phyloP scores from a whole-genome alignment of 30 jellyfish, hydroid and myxozoan species.

The Cassiopea xamachana region DNA sequence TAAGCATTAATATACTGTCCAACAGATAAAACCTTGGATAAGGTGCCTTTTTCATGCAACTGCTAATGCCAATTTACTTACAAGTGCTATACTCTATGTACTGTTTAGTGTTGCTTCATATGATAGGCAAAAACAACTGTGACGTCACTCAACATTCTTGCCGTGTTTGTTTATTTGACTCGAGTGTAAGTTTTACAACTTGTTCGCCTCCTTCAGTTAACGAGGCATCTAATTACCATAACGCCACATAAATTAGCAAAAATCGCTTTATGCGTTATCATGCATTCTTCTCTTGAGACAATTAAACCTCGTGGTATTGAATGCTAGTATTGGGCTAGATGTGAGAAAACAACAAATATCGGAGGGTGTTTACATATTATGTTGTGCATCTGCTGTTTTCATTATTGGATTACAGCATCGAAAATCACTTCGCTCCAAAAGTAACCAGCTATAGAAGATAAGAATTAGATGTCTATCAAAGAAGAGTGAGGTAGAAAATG shows the following conservation, averaged over 20 bases:
- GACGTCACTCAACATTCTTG: not conserved
- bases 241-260: slow-evolving; percentile 13
- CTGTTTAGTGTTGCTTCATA: too few species aligned
- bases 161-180: not conserved
- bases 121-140: not conserved
- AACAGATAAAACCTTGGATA: too few species aligned
- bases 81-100: too few species aligned
- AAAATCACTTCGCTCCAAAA: too few species aligned
- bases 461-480: too few species aligned
- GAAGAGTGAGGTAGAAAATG: too few species aligned
- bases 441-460: too few species aligned
- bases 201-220: not conserved
- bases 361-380: not conserved
- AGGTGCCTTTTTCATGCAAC: too few species aligned
- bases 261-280: not conserved
- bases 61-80: too few species aligned
- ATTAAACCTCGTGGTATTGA: not conserved
- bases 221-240: slow-evolving; percentile 6
- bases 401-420: too few species aligned
- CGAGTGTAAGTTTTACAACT: not conserved
- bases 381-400: not conserved
- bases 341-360: not conserved
- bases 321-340: not conserved
- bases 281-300: not conserved
- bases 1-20: too few species aligned